Base-by-base conservation (phyloP, 2,113 vertebrate species). In the Alectura lathami region DNA sequence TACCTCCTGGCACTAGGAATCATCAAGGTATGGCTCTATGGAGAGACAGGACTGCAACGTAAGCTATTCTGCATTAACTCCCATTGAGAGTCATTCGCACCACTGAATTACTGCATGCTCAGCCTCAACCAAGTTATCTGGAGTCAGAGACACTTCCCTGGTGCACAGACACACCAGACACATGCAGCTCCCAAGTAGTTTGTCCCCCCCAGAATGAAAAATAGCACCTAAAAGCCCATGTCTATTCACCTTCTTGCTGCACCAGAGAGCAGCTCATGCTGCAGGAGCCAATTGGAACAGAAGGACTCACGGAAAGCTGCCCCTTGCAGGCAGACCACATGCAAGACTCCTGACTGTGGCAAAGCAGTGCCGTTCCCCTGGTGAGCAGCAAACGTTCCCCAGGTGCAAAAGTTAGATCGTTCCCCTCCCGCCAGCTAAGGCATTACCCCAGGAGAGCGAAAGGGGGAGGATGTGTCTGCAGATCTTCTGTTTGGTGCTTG, bases 311-410 rank as follows among this genome's bases (percentile, higher is more conserved):
- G 22, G 72, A 27, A 81, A 83, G 83, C 36, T 93, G 91, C 83
- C 79, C 36, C 60, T 77, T 88, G 84, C 80, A 90, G 91, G 87
- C 91, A 94, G 76, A 92, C 86, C 91, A 96, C 92, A 89, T 48
- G 40, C 77, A 88, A 66, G 0, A 2, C 80, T 81, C 29, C 56
- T 30, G 45, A 76, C 86, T 57, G 69, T 81, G 69, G 63, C 77
- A 86, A 45, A 87, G 64, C 67, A 74, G 51, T 4, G 32, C 30
- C 79, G 57, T 78, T 68, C 57, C 21, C 83, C 76, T 64, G 48
- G 4, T 2, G 9, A 76, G 86, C 1, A 59, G 88, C n/a, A 91
- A 94, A 87, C 59, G 86, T 43, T 86, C 77, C 70, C 77, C 8
- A 0, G 36, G 17, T 74, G 88, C 50, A 82, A 64, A 83, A 88